A percentile compares a stretch with the other conserved stretches of the same genome.
Evolutionary conservation across 92 coral and sea anemone species (phyloP).

Genomic region (Montipora capitata): DNA sequence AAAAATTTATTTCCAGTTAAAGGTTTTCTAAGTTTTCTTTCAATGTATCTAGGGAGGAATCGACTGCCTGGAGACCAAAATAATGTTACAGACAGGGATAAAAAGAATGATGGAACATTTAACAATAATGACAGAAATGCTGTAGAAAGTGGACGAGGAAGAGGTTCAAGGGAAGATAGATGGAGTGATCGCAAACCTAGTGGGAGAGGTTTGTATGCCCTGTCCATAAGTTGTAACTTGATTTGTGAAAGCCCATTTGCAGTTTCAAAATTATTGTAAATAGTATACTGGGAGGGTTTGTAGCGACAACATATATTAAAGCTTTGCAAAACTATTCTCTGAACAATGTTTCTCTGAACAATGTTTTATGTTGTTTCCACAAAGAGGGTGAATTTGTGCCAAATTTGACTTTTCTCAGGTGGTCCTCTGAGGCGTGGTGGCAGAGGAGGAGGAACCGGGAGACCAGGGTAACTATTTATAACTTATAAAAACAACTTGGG

Average conservation of each 20-base stretch:
- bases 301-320: too few relatives aligned
- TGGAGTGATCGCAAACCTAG: constrained; percentile 80
- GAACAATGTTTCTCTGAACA: too few relatives aligned
- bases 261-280: too few relatives aligned
- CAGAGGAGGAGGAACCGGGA: constrained; percentile 89
- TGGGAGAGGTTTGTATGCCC: constrained; percentile 69
- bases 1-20: neutral
- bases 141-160: constrained; percentile 87
- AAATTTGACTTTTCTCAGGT: constrained; percentile 31
- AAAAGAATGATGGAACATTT: constrained; percentile 33
- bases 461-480: constrained; percentile 76
- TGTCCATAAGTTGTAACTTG: too few relatives aligned
- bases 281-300: too few relatives aligned
- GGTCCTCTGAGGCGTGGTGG: constrained; percentile 81
- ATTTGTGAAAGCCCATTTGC: too few relatives aligned
- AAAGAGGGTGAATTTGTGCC: too few relatives aligned
- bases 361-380: too few relatives aligned
- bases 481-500: too few relatives aligned
- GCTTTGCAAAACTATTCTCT: too few relatives aligned
- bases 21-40: neutral
- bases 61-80: constrained; percentile 78
- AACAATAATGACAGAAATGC: constrained; percentile 78
- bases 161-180: constrained; percentile 90
- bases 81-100: constrained; percentile 69
- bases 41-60: constrained; percentile 67